Conservation (phyloP, 2,113 vertebrate genomes). For the Sus scrofa region DNA sequence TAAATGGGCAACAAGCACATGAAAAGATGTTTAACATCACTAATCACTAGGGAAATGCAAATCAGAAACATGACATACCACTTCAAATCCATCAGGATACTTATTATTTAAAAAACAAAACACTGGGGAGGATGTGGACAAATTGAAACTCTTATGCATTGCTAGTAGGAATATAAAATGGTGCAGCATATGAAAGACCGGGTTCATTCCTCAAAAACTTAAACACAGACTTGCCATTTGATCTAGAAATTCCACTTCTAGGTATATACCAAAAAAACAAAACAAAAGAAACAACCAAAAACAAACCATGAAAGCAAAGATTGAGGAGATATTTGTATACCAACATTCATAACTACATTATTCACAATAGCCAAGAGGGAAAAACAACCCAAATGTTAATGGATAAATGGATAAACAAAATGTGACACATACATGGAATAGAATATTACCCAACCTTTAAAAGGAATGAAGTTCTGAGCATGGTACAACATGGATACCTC, state of each 20-base stretch:
- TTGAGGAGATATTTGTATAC: background rate
- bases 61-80: background rate
- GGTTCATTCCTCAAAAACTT: background rate
- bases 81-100: background rate
- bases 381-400: background rate
- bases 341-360: background rate
- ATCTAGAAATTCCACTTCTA: background rate
- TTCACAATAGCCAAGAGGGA: background rate
- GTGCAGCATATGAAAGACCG: background rate
- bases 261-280: background rate
- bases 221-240: background rate
- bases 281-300: no score
- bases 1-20: background rate
- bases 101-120: background rate
- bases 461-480: background rate
- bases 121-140: background rate
- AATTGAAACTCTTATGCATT: background rate
- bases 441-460: background rate
- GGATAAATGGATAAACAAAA: background rate
- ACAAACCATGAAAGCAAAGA: background rate
- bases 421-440: background rate
- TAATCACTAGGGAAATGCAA: background rate
- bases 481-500: background rate
- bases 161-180: background rate
- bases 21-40: background rate